Percentiles rank a stretch among this genome's conserved stretches.
These are phyloP conservation scores for Rotaria magnacalcarata DNA, from an alignment of 2,888 invertebrate species.

Conservation along the genomic window DNA sequence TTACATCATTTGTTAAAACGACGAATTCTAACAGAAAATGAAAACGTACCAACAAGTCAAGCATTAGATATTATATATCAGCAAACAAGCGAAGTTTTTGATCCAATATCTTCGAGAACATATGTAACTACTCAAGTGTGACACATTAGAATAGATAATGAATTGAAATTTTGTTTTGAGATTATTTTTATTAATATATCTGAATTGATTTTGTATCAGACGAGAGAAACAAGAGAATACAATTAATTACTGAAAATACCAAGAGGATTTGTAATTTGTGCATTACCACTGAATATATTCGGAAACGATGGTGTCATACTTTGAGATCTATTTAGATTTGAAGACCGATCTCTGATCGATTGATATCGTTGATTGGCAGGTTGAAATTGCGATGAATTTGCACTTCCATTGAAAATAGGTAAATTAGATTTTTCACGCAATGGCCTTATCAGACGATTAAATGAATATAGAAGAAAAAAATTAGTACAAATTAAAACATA, in stretches of 20 bases:
- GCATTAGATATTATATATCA: neutral
- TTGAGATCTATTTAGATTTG: neutral
- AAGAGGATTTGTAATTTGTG: neutral
- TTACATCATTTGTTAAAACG: slow-evolving; percentile 12
- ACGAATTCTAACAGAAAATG: neutral
- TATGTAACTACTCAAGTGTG: neutral
- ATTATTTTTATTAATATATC: neutral
- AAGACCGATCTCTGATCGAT: neutral
- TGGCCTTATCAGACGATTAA: neutral
- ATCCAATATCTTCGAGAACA: neutral
- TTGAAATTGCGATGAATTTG: neutral
- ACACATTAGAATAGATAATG: neutral
- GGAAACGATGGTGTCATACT: neutral
- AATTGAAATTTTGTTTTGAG: neutral
- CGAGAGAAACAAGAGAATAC: neutral
- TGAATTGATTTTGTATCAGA: neutral
- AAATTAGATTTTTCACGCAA: neutral
- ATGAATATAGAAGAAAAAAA: neutral
- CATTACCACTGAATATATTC: neutral
- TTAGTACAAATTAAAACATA: neutral
- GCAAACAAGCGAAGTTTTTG: neutral
- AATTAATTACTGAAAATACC: neutral
- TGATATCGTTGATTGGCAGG: neutral
- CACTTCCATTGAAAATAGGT: neutral
- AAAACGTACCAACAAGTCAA: neutral